These are phyloP conservation scores for Synanthedon andrenaeformis DNA, from an alignment of 2,888 invertebrate genomes.

Conservation along the genomic window DNA sequence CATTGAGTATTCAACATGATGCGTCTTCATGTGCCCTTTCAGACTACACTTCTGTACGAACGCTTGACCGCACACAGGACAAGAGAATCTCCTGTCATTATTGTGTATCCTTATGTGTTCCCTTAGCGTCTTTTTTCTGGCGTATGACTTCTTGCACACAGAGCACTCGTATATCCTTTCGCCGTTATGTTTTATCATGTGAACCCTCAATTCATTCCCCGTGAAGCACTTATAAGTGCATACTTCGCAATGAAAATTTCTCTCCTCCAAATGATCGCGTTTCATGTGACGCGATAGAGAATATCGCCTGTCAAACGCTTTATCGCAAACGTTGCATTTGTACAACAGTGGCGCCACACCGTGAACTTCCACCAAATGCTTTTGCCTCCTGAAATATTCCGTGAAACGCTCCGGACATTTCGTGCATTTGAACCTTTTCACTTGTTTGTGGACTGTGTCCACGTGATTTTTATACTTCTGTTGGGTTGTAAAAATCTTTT, in stretches of 20 bases:
- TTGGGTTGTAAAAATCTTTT: conserved; percentile 32
- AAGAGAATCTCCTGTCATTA: conserved; percentile 45
- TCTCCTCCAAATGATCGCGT: conserved; percentile 7
- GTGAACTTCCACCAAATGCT: conserved; percentile 42
- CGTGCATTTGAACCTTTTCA: conserved; percentile 42
- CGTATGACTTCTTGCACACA: conserved; percentile 51
- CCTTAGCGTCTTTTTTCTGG: conserved; percentile 42
- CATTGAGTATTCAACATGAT: conserved; percentile 27
- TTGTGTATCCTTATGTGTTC: conserved; percentile 55
- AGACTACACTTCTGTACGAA: conserved; percentile 56
- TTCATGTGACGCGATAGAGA: conserved; percentile 12
- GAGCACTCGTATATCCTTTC: conserved; percentile 41
- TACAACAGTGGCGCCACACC: conserved; percentile 37
- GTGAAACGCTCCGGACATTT: conserved; percentile 43
- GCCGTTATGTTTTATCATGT: conserved; percentile 45
- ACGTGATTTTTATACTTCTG: conserved; percentile 43
- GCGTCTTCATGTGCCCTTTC: conserved; percentile 49
- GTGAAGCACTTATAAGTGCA: conserved; percentile 18
- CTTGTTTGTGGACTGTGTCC: conserved; percentile 34
- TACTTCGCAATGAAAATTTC: conserved; percentile 5
- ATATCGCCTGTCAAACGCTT: conserved; percentile 30
- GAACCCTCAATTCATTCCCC: conserved; percentile 37
- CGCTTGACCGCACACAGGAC: conserved; percentile 43
- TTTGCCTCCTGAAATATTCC: conserved; percentile 43
- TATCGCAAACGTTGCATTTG: conserved; percentile 46